These are phyloP conservation scores for Stichodactyla helianthus DNA, from an alignment of 64 coral and sea anemone genomes.

Conservation along the genomic window DNA sequence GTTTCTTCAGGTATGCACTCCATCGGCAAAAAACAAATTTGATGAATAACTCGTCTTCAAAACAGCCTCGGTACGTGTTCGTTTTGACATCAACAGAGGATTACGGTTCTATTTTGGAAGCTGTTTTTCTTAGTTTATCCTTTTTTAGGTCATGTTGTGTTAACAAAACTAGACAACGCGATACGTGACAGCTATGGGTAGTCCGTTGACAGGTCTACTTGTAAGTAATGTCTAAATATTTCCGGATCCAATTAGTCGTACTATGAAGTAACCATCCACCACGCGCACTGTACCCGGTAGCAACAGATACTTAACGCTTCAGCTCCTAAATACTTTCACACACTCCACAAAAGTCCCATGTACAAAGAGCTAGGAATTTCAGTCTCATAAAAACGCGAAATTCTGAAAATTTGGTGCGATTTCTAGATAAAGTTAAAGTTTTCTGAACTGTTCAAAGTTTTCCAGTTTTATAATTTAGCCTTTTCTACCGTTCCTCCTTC, in stretches of 20 bases:
- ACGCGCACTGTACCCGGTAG: background rate
- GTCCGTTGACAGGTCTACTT: slow-evolving; percentile 4
- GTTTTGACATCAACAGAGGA: background rate
- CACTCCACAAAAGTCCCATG: too few relatives aligned
- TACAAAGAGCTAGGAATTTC: too few relatives aligned
- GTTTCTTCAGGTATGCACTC: background rate
- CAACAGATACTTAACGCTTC: background rate
- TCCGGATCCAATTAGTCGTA: slow-evolving; percentile 5
- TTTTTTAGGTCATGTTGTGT: slow-evolving; percentile 17
- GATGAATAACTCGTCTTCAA: background rate
- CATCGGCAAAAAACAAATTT: background rate
- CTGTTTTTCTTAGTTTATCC: background rate
- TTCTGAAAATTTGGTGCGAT: too few relatives aligned
- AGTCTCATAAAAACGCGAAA: too few relatives aligned
- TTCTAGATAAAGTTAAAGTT: background rate
- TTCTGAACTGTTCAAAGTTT: background rate
- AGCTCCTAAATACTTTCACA: background rate
- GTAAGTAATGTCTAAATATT: slow-evolving; percentile 13
- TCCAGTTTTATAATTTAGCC: background rate
- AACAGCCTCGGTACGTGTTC: background rate
- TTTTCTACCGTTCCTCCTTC: background rate
- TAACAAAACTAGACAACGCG: slow-evolving; percentile 10
- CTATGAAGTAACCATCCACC: background rate
- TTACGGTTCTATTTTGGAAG: background rate
- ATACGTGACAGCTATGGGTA: background rate